Evolutionary conservation across 2,113 vertebrate species (phyloP), one percentile per base, ranked within the genome.

Genomic region (Psettodes erumei): DNA sequence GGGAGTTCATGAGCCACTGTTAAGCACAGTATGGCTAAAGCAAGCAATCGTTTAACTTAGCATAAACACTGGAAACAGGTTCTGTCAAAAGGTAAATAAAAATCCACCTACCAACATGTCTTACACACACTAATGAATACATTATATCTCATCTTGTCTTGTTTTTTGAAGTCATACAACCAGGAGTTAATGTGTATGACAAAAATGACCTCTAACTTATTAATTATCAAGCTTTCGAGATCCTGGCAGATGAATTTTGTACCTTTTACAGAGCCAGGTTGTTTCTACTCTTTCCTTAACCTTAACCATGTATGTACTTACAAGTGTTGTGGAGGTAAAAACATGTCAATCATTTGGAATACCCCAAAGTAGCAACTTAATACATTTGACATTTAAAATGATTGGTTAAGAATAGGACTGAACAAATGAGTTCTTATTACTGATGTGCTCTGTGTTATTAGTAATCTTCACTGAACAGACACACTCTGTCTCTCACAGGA

Each of bases 401-500:
- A 51, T 10, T 23, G 8, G 54, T 35, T 37, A 4, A 48, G 21
- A 50, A 51, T 5, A 33, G 2, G n/a, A 43, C 13, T 62, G 13
- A 19, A 37, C 21, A 56, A 11, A 45, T 1, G 23, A 32, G 5
- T 30, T 21, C 10, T 60, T 25, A n/a, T n/a, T 8, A 30, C n/a
- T 23, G 23, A 35, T 28, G 9, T 33, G 10, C 6, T 12, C 71
- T 33, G n/a, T 47, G 6, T 35, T 15, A 11, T 21, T 23, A 30
- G 19, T 38, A 8, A 4, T 40, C 8, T n/a, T 53, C 13, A 38
- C 3, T 38, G 7, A 21, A 28, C 25, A 42, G 21, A 37, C 53
- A n/a, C 50, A 5, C 42, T 3, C 23, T 28, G 3, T 80, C 33
- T 77, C 27, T 91, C 81, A 61, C 89, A 99, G 98, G 98, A 99